Conservation (phyloP, 2,888 invertebrate genomes). For the Mycalesis mineus region DNA sequence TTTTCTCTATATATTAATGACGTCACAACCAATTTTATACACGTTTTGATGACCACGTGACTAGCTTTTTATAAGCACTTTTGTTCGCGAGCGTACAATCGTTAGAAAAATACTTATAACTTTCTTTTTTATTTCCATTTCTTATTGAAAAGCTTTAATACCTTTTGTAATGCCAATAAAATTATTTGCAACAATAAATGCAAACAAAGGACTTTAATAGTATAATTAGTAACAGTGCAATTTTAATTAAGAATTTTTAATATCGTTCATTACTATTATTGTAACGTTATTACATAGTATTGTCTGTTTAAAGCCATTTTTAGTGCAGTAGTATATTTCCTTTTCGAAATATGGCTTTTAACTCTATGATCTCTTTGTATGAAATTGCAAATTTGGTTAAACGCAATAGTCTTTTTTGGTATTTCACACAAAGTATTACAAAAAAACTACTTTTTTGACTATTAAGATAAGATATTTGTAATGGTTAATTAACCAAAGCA, state of each 20-base stretch:
- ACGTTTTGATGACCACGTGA: too few relatives aligned
- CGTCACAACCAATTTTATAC: too few relatives aligned
- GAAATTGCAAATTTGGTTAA: conserved; percentile 1
- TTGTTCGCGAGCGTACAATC: too few relatives aligned
- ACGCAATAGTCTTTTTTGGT: neutral
- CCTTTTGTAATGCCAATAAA: neutral
- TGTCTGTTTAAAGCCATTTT: neutral
- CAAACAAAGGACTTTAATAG: neutral
- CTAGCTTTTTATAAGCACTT: too few relatives aligned
- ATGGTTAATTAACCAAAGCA: neutral
- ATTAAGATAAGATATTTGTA: neutral
- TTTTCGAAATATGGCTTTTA: conserved; percentile 27
- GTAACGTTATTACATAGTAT: neutral
- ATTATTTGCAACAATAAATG: neutral
- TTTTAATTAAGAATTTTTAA: conserved; percentile 15
- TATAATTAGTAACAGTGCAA: conserved; percentile 18
- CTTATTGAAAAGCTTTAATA: neutral
- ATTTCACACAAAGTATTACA: neutral
- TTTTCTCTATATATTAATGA: too few relatives aligned
- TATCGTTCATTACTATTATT: conserved; percentile 5
- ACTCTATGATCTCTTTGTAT: conserved; percentile 31
- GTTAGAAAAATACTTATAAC: too few relatives aligned
- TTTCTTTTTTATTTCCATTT: too few relatives aligned
- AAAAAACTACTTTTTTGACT: neutral
- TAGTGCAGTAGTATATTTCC: neutral